Evolutionary conservation across 1,140 invertebrate genomes (phyloP).

Genomic region (Rhagoletis zephyria): DNA sequence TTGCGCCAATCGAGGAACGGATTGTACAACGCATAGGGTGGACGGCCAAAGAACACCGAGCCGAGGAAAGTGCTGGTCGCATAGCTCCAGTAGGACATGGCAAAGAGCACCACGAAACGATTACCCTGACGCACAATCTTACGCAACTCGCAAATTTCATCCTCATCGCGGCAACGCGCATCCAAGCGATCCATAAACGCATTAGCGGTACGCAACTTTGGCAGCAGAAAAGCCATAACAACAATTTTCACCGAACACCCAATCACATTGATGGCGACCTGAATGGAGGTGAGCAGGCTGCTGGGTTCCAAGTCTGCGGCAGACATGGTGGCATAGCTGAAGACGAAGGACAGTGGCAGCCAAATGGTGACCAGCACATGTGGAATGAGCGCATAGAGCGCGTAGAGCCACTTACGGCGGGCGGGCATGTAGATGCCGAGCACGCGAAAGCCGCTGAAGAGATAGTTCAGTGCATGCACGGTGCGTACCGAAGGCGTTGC

Average conservation of each 20-base stretch:
- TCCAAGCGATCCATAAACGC: conserved; percentile 58
- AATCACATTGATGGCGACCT: conserved; percentile 62
- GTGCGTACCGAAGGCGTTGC: not conserved
- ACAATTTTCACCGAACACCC: conserved; percentile 62
- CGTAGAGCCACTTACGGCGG: conserved; percentile 9
- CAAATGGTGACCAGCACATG: conserved; percentile 54
- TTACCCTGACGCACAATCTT: conserved; percentile 58
- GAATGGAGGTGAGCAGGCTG: conserved; percentile 61
- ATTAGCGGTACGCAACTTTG: conserved; percentile 56
- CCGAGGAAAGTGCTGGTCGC: conserved; percentile 60
- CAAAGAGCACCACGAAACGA: conserved; percentile 60
- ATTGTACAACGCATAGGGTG: conserved; percentile 62
- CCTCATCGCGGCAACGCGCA: conserved; percentile 48
- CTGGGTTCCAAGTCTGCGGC: conserved; percentile 57
- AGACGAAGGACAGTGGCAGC: conserved; percentile 59
- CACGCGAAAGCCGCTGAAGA: conserved; percentile 54
- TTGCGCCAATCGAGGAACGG: conserved; percentile 59
- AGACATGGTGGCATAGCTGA: conserved; percentile 58
- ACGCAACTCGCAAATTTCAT: conserved; percentile 54
- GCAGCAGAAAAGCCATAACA: conserved; percentile 58
- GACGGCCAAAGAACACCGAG: conserved; percentile 58
- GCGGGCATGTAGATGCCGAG: conserved; percentile 54
- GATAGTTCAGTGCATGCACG: conserved; percentile 29
- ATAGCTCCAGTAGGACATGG: conserved; percentile 60
- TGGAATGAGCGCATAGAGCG: conserved; percentile 53